Conservation (phyloP, 2,888 invertebrate species). For the Yponomeuta malinellus region DNA sequence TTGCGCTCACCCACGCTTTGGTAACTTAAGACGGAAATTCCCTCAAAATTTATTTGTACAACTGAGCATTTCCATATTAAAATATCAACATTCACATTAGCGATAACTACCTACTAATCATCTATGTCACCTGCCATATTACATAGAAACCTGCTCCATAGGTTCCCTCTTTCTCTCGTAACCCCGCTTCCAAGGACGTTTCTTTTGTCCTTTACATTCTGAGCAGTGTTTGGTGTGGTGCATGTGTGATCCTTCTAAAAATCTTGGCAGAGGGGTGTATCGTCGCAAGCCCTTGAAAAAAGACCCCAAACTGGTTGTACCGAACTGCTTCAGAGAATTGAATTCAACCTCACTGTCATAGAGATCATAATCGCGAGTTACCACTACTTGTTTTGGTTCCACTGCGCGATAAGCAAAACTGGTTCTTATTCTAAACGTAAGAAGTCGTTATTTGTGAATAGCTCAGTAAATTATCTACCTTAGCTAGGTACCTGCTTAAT, state of each 20-base stretch:
- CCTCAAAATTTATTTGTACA: background rate
- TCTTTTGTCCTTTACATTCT: background rate
- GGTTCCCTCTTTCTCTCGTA: background rate
- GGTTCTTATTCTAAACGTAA: slow-evolving; percentile 39
- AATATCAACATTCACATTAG: background rate
- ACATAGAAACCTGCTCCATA: background rate
- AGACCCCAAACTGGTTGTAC: slow-evolving; percentile 16
- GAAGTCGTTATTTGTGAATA: slow-evolving; percentile 3
- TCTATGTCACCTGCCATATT: background rate
- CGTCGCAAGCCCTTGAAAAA: slow-evolving; percentile 28
- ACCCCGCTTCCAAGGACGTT: slow-evolving; percentile 8
- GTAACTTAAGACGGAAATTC: background rate
- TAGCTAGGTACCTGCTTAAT: slow-evolving; percentile 57
- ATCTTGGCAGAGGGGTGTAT: slow-evolving; percentile 50
- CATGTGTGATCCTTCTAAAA: slow-evolving; percentile 42
- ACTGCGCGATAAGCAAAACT: slow-evolving; percentile 46
- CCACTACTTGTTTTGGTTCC: slow-evolving; percentile 31
- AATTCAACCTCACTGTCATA: slow-evolving; percentile 28
- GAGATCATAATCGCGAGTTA: slow-evolving; percentile 45
- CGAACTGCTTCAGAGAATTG: slow-evolving; percentile 20
- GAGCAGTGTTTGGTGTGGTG: background rate
- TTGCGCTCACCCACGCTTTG: background rate
- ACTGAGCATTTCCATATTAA: background rate
- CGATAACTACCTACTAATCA: background rate
- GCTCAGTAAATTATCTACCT: slow-evolving; percentile 31